Percentiles rank a stretch among this genome's conserved stretches.
These are phyloP conservation scores for Rhegmatorhina hoffmannsi DNA, from an alignment of 2,113 vertebrate species.

Conservation along the genomic window DNA sequence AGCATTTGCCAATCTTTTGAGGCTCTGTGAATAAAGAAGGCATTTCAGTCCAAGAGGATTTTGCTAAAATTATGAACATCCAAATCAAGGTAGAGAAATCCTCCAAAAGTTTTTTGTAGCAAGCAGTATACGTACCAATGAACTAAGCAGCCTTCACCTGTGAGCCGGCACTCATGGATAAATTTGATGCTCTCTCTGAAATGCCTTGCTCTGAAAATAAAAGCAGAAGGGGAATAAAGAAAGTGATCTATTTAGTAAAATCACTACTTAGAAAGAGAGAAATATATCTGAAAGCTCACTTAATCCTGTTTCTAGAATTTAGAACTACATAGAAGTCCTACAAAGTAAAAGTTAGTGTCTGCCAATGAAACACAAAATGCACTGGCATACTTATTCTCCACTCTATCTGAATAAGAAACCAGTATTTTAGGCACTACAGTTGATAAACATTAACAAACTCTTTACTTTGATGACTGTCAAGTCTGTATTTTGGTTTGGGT, in stretches of 20 bases:
- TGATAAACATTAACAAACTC: neutral
- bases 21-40: neutral
- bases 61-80: neutral
- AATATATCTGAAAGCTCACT: slow-evolving; percentile 5
- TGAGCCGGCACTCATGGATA: slow-evolving; percentile 91
- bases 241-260: slow-evolving; percentile 47
- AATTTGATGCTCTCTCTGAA: slow-evolving; percentile 94
- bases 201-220: slow-evolving; percentile 84
- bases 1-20: neutral
- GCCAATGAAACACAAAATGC: neutral
- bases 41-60: neutral
- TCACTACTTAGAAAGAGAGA: slow-evolving; percentile 17
- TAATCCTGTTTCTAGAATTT: neutral
- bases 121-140: slow-evolving; percentile 83
- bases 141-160: slow-evolving; percentile 90
- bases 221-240: slow-evolving; percentile 34
- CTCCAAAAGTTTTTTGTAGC: neutral
- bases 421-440: neutral
- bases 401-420: neutral
- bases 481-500: neutral
- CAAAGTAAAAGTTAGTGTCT: neutral
- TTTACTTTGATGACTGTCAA: neutral
- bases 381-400: neutral
- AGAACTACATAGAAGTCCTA: neutral
- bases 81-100: neutral